phyloP scores from a whole-genome alignment of 2,113 vertebrate genomes.

The Melanerpes formicivorus region DNA sequence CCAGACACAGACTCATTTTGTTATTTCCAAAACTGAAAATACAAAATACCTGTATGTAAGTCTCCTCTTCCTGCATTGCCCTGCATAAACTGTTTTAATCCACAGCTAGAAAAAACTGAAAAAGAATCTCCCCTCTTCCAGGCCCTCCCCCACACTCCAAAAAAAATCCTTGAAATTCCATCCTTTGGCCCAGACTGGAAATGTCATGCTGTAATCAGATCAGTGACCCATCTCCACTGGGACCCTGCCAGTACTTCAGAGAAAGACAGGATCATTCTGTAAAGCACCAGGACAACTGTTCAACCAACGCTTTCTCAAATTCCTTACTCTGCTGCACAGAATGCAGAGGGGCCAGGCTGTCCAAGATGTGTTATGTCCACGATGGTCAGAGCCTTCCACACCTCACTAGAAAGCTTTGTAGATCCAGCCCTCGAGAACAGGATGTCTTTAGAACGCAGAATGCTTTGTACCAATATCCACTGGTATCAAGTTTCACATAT shows the following conservation, averaged over 20 bases:
- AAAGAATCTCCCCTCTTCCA: neutral
- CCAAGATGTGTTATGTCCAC: accelerated
- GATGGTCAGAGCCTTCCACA: neutral
- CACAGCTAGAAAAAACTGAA: neutral
- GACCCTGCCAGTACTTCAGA: neutral
- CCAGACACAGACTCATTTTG: neutral
- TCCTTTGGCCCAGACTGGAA: slow-evolving; percentile 6
- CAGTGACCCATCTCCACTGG: neutral
- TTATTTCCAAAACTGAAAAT: neutral
- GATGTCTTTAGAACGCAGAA: neutral
- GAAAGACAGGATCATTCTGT: neutral
- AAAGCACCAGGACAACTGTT: neutral
- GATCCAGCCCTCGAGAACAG: neutral
- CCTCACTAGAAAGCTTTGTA: neutral
- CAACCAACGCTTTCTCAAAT: accelerated
- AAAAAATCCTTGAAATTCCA: slow-evolving; percentile 24
- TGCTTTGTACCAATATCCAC: neutral
- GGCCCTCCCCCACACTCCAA: neutral
- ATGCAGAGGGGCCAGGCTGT: accelerated
- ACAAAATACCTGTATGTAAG: neutral
- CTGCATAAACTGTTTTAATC: neutral
- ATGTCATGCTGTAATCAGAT: neutral
- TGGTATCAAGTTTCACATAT: neutral
- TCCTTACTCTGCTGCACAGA: neutral
- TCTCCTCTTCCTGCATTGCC: neutral